A percentile compares a stretch with the other conserved stretches of the same genome.
These are phyloP conservation scores for Seriola aureovittata DNA, from an alignment of 2,113 vertebrate genomes.

Conservation along the genomic window DNA sequence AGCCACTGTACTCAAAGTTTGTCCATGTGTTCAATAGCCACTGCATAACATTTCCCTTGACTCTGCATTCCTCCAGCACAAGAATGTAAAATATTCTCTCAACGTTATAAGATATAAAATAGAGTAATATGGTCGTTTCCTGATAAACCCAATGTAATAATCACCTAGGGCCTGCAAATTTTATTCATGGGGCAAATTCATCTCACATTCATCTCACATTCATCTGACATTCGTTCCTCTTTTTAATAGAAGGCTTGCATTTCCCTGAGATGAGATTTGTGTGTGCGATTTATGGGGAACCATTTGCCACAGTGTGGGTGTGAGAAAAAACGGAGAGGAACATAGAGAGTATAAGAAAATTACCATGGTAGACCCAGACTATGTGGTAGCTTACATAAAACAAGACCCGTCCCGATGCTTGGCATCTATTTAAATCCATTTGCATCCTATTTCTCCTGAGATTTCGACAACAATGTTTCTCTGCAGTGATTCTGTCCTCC, in stretches of 20 bases:
- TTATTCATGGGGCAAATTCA: conserved; percentile 72
- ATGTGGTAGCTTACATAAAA: conserved; percentile 37
- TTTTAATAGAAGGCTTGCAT: conserved; percentile 71
- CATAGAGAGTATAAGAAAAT: conserved; percentile 44
- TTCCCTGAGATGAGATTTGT: conserved; percentile 66
- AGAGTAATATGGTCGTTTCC: conserved; percentile 64
- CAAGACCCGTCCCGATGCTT: neutral
- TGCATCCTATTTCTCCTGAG: conserved; percentile 29
- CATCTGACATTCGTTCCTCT: conserved; percentile 58
- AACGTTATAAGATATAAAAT: conserved; percentile 61
- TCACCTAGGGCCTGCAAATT: conserved; percentile 65
- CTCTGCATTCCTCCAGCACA: conserved; percentile 17
- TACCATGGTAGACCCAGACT: conserved; percentile 34
- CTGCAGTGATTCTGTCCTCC: neutral
- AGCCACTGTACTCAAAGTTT: conserved; percentile 21
- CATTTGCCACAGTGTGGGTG: conserved; percentile 52
- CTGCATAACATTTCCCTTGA: neutral
- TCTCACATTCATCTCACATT: conserved; percentile 72
- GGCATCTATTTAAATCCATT: conserved; percentile 33
- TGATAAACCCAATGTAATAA: conserved; percentile 74
- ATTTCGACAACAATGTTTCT: conserved; percentile 10
- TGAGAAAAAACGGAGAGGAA: conserved; percentile 29
- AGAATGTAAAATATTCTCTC: conserved; percentile 47
- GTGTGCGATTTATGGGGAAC: conserved; percentile 66
- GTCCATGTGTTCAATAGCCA: conserved; percentile 1